A percentile compares a stretch with the other conserved stretches of the same genome.
These are phyloP conservation scores for Periophthalmus magnuspinnatus DNA, from an alignment of 2,797 vertebrate species.

Conservation along the genomic window DNA sequence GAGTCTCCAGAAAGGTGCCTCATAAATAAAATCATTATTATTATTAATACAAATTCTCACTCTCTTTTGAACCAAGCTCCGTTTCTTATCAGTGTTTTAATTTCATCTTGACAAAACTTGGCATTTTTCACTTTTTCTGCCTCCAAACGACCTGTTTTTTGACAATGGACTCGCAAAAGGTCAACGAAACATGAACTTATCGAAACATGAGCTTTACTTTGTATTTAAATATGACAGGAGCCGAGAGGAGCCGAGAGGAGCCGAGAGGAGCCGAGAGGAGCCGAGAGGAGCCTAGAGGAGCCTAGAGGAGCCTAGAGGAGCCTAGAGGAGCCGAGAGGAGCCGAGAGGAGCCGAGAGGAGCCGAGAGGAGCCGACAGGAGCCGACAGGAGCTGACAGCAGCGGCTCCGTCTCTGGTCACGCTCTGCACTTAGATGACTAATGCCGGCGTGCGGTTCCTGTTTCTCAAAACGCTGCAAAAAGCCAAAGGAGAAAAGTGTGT, in stretches of 20 bases:
- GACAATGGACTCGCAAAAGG: neutral
- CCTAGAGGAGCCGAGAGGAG: slow-evolving; percentile 29
- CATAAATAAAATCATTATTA: no score
- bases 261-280: no score
- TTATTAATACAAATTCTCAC: neutral
- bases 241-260: slow-evolving; percentile 13
- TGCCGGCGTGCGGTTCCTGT: slow-evolving; percentile 47
- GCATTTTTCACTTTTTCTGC: slow-evolving; percentile 15
- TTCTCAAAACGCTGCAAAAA: slow-evolving; percentile 38
- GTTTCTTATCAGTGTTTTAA: neutral
- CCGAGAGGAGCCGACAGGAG: slow-evolving; percentile 13
- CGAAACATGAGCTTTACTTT: slow-evolving; percentile 5
- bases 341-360: neutral
- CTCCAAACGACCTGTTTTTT: slow-evolving; percentile 3
- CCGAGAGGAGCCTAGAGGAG: no score
- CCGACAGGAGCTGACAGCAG: slow-evolving; percentile 9
- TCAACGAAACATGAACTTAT: slow-evolving; percentile 1
- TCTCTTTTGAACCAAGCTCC: neutral
- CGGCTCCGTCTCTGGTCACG: slow-evolving; percentile 30
- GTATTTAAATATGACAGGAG: slow-evolving; percentile 27
- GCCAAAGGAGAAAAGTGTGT: slow-evolving; percentile 51
- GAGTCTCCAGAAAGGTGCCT: no score
- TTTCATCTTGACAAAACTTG: neutral
- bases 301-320: slow-evolving; percentile 32
- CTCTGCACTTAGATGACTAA: slow-evolving; percentile 54